A percentile compares a stretch with the other conserved stretches of the same genome.
phyloP scores from a whole-genome alignment of 2,113 vertebrate genomes.

The Equus quagga region DNA sequence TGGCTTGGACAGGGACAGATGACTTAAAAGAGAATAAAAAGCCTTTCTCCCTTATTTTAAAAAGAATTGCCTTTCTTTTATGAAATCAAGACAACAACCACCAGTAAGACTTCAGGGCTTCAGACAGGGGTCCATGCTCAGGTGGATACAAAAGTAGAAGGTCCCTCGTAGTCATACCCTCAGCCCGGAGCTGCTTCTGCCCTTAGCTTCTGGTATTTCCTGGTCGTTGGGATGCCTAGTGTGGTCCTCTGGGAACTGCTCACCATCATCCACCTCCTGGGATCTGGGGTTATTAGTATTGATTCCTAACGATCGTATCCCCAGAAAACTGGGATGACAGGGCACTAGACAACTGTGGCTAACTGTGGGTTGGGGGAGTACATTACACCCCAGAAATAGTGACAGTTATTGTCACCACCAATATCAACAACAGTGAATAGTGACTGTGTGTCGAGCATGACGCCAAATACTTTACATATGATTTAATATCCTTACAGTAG shows the following conservation, averaged over 20 bases:
- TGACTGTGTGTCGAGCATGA: background rate
- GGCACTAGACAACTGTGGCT: background rate
- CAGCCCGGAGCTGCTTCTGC: background rate
- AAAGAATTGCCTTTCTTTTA: background rate
- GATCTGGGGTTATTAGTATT: background rate
- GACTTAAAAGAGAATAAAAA: background rate
- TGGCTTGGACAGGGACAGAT: background rate
- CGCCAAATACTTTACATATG: background rate
- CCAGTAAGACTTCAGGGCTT: background rate
- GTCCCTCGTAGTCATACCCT: background rate
- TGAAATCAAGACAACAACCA: background rate
- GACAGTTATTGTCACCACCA: background rate
- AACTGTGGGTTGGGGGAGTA: background rate
- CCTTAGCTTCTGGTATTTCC: background rate
- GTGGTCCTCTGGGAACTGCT: no score
- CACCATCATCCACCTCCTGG: background rate
- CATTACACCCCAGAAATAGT: background rate
- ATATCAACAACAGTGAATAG: background rate
- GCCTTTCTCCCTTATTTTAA: background rate
- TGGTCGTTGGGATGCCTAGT: no score
- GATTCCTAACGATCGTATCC: background rate
- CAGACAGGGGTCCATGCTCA: background rate
- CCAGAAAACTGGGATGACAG: background rate
- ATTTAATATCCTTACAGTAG: background rate
- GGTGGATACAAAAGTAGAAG: background rate